Evolutionary conservation across 2,797 vertebrate species (phyloP).

Genomic region (Crotalus adamanteus): DNA sequence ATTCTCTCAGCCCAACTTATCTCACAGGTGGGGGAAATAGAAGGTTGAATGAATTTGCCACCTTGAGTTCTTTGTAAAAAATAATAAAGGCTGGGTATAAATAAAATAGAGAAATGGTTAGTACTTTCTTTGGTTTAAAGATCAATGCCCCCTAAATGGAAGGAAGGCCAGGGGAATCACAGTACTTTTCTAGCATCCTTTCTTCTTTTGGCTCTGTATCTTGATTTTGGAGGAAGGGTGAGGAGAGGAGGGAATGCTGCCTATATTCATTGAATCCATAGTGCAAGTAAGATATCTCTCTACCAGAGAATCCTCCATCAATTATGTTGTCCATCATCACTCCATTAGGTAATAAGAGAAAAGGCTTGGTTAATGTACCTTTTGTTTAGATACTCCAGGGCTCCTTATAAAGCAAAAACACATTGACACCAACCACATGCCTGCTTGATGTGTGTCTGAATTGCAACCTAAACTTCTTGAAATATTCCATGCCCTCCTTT

Average conservation of each 20-base stretch:
- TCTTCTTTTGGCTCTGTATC: neutral
- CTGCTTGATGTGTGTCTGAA: neutral
- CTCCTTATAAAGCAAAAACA: neutral
- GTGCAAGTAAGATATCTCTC: no score
- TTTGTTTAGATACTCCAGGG: neutral
- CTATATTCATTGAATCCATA: neutral
- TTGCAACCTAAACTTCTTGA: neutral
- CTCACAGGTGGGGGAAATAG: neutral
- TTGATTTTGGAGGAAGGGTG: neutral
- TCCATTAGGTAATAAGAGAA: neutral
- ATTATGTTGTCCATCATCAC: neutral
- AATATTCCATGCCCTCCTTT: neutral
- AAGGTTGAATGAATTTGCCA: neutral
- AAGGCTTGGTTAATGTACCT: neutral
- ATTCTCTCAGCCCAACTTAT: neutral
- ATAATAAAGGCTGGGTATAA: neutral
- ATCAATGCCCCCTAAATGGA: neutral
- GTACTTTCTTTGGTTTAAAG: neutral
- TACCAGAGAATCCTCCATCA: neutral
- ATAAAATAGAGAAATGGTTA: neutral
- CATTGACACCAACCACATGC: no score
- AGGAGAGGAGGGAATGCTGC: neutral
- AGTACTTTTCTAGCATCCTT: neutral
- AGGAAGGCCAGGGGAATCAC: neutral
- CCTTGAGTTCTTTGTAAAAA: neutral